These are phyloP conservation scores for Eospalax fontanierii DNA, from an alignment of 2,797 vertebrate species.

Conservation along the genomic window DNA sequence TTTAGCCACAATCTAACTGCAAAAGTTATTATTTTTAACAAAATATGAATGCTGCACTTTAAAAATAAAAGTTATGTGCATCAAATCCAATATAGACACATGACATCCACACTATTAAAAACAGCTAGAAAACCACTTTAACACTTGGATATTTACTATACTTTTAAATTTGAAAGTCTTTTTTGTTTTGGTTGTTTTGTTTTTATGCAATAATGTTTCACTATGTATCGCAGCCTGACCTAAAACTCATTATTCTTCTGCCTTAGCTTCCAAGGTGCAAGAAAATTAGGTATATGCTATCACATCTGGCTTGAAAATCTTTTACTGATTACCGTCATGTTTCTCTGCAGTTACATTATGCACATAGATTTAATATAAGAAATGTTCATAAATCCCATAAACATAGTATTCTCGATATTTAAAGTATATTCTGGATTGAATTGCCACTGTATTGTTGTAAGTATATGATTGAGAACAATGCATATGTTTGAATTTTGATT, in stretches of 20 bases:
- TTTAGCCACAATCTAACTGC: not conserved
- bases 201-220: not conserved
- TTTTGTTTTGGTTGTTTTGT: not conserved
- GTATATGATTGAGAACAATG: too few species aligned
- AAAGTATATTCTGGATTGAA: too few species aligned
- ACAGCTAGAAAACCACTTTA: not conserved
- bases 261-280: not conserved
- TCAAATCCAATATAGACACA: not conserved
- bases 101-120: not conserved
- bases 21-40: not conserved
- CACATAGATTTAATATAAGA: too few species aligned
- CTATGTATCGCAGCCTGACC: not conserved
- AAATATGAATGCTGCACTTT: not conserved
- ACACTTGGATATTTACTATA: not conserved
- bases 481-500: too few species aligned
- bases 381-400: too few species aligned
- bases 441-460: too few species aligned
- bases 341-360: too few species aligned
- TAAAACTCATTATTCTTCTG: not conserved
- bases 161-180: not conserved
- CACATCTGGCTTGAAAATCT: not conserved
- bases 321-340: too few species aligned
- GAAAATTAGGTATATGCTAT: not conserved
- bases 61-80: not conserved
- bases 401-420: too few species aligned